A percentile compares a stretch with the other conserved stretches of the same genome.
phyloP scores from a whole-genome alignment of 2,888 invertebrate genomes.

The Cheilosia variabilis region DNA sequence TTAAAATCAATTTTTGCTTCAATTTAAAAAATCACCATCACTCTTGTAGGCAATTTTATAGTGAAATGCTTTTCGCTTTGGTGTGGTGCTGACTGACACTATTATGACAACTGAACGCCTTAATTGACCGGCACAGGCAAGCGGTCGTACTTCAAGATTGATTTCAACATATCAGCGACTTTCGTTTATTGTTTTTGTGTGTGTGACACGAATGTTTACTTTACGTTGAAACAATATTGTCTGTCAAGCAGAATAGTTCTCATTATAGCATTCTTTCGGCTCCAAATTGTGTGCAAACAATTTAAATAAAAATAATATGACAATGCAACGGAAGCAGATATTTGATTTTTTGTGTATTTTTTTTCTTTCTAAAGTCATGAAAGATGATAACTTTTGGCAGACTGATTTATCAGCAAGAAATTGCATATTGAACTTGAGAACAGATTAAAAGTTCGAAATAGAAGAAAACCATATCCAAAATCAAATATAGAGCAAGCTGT shows the following conservation, averaged over 20 bases:
- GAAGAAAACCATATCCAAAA: too few relatives aligned
- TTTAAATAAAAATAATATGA: background rate
- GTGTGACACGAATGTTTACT: conserved; percentile 37
- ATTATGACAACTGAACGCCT: conserved; percentile 22
- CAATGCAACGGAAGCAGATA: conserved; percentile 10
- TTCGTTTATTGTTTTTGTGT: background rate
- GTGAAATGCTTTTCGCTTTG: conserved; percentile 13
- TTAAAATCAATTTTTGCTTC: conserved; percentile 53
- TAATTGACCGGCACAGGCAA: conserved; percentile 9
- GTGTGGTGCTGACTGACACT: conserved; percentile 18
- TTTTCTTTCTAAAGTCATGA: background rate
- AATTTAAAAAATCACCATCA: background rate
- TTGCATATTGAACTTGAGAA: conserved; percentile 9
- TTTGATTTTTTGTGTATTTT: background rate
- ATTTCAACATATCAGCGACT: conserved; percentile 48
- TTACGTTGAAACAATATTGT: conserved; percentile 28
- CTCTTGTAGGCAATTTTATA: too few relatives aligned
- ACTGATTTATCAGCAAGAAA: conserved; percentile 10
- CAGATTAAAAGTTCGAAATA: background rate
- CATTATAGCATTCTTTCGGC: conserved; percentile 5
- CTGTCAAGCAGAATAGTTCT: conserved; percentile 38
- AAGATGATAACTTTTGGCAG: conserved; percentile 26
- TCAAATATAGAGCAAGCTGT: too few relatives aligned
- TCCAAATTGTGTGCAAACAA: background rate
- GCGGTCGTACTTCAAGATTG: conserved; percentile 3